These are phyloP conservation scores for Porites evermanni DNA, from an alignment of 92 coral and sea anemone genomes.

Conservation along the genomic window DNA sequence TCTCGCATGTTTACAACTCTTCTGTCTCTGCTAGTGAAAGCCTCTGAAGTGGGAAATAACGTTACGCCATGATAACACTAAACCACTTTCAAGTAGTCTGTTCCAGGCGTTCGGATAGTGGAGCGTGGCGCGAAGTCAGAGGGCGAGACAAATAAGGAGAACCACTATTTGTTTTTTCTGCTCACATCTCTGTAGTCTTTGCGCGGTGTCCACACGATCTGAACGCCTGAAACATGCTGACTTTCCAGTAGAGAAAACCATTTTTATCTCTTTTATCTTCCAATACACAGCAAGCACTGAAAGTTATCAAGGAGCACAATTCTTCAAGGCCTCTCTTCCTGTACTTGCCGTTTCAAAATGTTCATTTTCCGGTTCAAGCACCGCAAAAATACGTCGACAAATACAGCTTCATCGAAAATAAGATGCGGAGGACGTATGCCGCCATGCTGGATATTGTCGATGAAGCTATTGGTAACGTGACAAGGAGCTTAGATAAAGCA, in stretches of 20 bases:
- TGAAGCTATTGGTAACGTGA: constrained; percentile 80
- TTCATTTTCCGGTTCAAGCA: constrained; percentile 76
- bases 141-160: too few species aligned
- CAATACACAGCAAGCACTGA: constrained; percentile 60
- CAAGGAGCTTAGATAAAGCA: constrained; percentile 55
- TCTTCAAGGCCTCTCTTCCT: constrained; percentile 70
- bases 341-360: constrained; percentile 84
- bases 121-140: too few species aligned
- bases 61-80: too few species aligned
- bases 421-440: constrained; percentile 59
- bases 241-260: not conserved
- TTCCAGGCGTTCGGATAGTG: too few species aligned
- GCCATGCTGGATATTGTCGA: constrained; percentile 77
- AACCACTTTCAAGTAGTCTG: too few species aligned
- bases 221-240: too few species aligned
- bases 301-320: constrained; percentile 58
- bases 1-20: too few species aligned
- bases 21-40: too few species aligned
- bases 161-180: too few species aligned
- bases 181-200: too few species aligned
- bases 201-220: too few species aligned
- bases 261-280: not conserved
- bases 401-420: constrained; percentile 67
- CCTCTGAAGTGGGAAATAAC: too few species aligned
- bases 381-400: constrained; percentile 67